phyloP scores from a whole-genome alignment of 1,140 invertebrate species.

The Colletes gigas region DNA sequence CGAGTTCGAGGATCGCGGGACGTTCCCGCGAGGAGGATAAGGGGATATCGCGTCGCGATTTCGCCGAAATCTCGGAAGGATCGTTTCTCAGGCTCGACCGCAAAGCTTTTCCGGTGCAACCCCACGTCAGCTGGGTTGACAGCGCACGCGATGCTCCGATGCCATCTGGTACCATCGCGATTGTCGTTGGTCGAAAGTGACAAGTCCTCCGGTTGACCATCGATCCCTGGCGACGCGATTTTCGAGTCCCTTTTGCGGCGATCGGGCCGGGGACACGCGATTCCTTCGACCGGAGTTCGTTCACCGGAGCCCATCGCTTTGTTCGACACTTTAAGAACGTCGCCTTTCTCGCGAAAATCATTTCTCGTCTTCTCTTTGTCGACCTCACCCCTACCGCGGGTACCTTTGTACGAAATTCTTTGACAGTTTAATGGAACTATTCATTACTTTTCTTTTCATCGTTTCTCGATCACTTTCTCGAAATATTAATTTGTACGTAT shows the following conservation, averaged over 20 bases:
- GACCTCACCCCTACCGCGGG: background rate
- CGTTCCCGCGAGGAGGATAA: too few relatives aligned
- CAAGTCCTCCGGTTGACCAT: conserved; percentile 57
- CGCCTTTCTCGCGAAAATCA: background rate
- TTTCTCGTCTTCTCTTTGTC: background rate
- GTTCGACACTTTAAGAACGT: background rate
- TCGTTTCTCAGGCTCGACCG: conserved; percentile 63
- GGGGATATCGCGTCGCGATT: conserved; percentile 42
- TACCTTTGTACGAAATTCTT: background rate
- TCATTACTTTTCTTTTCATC: too few relatives aligned
- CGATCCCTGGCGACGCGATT: conserved; percentile 50
- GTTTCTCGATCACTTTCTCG: too few relatives aligned
- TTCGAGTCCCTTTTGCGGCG: conserved; percentile 51
- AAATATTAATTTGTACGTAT: too few relatives aligned
- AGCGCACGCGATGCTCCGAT: conserved; percentile 70
- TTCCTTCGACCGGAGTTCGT: conserved; percentile 47
- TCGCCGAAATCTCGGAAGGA: conserved; percentile 59
- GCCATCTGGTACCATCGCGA: conserved; percentile 69
- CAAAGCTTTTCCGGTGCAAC: conserved; percentile 70
- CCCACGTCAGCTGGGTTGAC: conserved; percentile 70
- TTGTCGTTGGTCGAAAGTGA: conserved; percentile 69
- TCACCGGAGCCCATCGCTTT: conserved; percentile 29
- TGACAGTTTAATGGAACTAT: too few relatives aligned
- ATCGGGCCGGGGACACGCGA: conserved; percentile 62
- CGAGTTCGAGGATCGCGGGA: too few relatives aligned